Evolutionary conservation across 2,888 invertebrate species (phyloP).

Genomic region (Euzetes globulus): DNA sequence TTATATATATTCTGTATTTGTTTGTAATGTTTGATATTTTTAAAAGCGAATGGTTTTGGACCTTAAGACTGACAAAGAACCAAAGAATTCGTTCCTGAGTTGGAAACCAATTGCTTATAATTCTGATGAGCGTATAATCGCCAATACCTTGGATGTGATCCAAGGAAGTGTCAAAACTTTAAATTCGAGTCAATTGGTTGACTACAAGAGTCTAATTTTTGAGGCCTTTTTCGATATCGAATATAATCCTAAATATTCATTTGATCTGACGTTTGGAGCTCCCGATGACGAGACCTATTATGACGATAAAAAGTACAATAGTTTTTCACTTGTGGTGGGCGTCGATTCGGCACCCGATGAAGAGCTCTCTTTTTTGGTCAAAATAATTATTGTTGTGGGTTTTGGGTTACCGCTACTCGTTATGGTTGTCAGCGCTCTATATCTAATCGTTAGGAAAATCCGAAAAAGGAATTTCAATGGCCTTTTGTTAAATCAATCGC

Average conservation of each 20-base stretch:
- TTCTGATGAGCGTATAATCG: background rate
- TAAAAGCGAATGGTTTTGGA: slow-evolving; percentile 15
- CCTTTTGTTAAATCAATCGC: background rate
- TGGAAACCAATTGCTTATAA: slow-evolving; percentile 34
- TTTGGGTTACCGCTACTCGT: slow-evolving; percentile 30
- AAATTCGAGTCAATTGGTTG: background rate
- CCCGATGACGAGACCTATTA: slow-evolving; percentile 16
- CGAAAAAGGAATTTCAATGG: background rate
- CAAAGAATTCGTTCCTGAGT: background rate
- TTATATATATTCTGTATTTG: background rate
- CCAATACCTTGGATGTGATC: slow-evolving; percentile 29
- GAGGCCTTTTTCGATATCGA: background rate
- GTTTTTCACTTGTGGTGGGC: slow-evolving; percentile 24
- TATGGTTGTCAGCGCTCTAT: slow-evolving; percentile 6
- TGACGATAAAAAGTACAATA: background rate
- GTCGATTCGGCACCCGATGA: slow-evolving; percentile 19
- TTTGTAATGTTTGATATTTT: background rate
- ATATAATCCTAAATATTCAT: background rate
- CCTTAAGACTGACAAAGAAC: background rate
- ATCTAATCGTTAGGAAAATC: slow-evolving; percentile 19
- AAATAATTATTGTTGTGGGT: slow-evolving; percentile 32
- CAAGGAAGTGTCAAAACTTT: background rate
- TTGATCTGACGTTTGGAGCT: background rate
- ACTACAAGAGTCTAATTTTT: background rate
- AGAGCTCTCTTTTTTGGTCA: slow-evolving; percentile 17